These are phyloP conservation scores for Aythya baeri DNA, from an alignment of 2,113 vertebrate species.

Conservation along the genomic window DNA sequence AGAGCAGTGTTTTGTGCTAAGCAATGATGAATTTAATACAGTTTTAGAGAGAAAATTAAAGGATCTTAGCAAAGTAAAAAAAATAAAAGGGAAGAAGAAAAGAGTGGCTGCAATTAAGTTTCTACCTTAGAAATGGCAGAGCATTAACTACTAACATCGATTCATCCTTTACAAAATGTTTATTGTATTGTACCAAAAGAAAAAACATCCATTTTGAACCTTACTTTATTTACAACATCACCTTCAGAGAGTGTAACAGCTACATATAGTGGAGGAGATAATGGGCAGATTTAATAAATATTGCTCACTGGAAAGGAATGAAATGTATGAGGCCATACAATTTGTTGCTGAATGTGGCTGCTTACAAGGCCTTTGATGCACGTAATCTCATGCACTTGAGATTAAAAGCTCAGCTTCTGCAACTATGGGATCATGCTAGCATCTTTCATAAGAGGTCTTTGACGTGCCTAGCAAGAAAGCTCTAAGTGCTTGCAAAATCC, in stretches of 20 bases:
- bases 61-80: neutral
- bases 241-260: neutral
- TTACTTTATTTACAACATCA: neutral
- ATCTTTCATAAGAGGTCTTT: constrained; percentile 44
- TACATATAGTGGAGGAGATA: neutral
- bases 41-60: neutral
- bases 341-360: constrained; percentile 39
- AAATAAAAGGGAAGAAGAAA: neutral
- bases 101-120: neutral
- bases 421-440: constrained; percentile 28
- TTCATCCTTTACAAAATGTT: neutral
- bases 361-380: constrained; percentile 20
- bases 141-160: neutral
- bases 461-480: neutral
- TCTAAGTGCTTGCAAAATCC: neutral
- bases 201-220: neutral
- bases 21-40: neutral
- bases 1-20: neutral
- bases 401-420: constrained; percentile 57
- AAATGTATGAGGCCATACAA: neutral
- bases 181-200: neutral
- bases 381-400: neutral
- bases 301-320: constrained; percentile 25
- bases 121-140: neutral
- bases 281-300: neutral